Evolutionary conservation across 2,797 vertebrate species (phyloP).

Genomic region (Thalassophryne amazonica): DNA sequence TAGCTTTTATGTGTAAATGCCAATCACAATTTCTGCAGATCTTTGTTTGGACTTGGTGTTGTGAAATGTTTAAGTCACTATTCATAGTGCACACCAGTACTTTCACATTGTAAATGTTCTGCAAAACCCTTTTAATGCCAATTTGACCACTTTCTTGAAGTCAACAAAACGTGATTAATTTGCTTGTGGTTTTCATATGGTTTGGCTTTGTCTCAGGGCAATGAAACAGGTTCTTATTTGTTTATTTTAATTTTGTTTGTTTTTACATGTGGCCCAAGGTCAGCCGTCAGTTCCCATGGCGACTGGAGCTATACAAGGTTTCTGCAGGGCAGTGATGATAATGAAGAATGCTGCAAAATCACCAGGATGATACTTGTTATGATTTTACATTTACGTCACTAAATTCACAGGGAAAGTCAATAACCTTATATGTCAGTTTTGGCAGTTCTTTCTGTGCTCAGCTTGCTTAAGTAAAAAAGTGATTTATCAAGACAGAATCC

Average conservation of each 20-base stretch:
- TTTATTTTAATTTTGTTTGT: too few species aligned
- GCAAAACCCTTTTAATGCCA: constrained; percentile 41
- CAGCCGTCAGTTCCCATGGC: constrained; percentile 14
- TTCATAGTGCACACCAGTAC: constrained; percentile 51
- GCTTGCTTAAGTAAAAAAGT: constrained; percentile 70
- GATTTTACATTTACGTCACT: constrained; percentile 48
- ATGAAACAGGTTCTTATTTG: neutral
- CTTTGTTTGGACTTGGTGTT: constrained; percentile 62
- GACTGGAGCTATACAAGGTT: constrained; percentile 22
- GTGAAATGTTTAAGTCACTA: constrained; percentile 53
- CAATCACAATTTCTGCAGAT: constrained; percentile 54
- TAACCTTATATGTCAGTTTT: constrained; percentile 60
- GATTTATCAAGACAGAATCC: constrained; percentile 49
- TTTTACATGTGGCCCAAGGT: constrained; percentile 15
- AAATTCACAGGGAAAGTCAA: constrained; percentile 55
- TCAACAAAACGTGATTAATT: constrained; percentile 8
- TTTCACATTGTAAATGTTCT: constrained; percentile 54
- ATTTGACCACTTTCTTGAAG: constrained; percentile 28
- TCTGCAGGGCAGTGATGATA: constrained; percentile 22
- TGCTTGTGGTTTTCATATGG: constrained; percentile 15
- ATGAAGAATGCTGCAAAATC: constrained; percentile 24
- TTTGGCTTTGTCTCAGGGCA: constrained; percentile 53
- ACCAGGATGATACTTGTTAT: constrained; percentile 37
- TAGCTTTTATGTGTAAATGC: constrained; percentile 66
- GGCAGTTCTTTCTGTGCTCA: constrained; percentile 65